A percentile compares a stretch with the other conserved stretches of the same genome.
These are phyloP conservation scores for Haemorhous mexicanus DNA, from an alignment of 2,113 vertebrate genomes.

Conservation along the genomic window DNA sequence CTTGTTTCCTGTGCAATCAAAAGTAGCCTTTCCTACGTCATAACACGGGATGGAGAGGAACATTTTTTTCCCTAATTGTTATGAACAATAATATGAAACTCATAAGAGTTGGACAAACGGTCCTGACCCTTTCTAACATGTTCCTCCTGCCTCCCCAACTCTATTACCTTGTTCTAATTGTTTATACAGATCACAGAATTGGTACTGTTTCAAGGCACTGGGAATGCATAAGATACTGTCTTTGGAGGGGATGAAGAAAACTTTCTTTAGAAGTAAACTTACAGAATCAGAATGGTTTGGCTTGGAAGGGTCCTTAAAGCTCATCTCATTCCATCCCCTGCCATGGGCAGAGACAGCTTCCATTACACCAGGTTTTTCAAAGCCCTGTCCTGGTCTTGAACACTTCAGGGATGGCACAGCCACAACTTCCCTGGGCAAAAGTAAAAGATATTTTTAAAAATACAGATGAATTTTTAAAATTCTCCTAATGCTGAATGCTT, in stretches of 20 bases:
- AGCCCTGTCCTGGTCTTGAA: neutral
- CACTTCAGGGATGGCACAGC: neutral
- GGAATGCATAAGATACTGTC: neutral
- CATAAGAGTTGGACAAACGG: neutral
- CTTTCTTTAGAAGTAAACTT: neutral
- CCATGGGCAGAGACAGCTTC: neutral
- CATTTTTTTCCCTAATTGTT: neutral
- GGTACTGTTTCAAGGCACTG: neutral
- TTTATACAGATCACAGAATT: neutral
- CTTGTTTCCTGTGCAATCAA: slow-evolving; percentile 6
- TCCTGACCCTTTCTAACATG: neutral
- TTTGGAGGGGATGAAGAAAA: neutral
- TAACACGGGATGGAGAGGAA: neutral
- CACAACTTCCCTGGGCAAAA: neutral
- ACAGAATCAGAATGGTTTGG: neutral
- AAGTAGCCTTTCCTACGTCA: neutral
- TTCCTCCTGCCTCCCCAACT: neutral
- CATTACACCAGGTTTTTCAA: neutral
- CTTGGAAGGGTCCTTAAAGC: neutral
- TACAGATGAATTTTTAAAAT: neutral
- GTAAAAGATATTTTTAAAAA: neutral
- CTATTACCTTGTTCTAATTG: neutral
- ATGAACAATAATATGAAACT: neutral
- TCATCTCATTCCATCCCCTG: neutral
- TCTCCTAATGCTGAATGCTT: neutral